Evolutionary conservation across 2,113 vertebrate species (phyloP).

Genomic region (Marmota monax): DNA sequence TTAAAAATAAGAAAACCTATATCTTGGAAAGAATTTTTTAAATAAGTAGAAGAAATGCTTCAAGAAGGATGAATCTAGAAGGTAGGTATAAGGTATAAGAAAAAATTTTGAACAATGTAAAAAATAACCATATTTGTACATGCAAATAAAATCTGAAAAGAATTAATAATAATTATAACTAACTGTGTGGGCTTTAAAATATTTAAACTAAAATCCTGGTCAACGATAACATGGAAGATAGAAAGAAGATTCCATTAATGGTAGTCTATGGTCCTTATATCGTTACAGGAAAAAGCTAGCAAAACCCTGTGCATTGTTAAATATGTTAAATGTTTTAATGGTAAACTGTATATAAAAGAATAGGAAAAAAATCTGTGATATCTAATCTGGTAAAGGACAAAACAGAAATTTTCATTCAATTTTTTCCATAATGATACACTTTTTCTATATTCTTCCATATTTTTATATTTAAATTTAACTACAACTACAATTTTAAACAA

Average conservation of each 20-base stretch:
- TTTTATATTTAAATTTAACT: neutral
- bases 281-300: neutral
- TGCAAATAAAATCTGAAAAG: neutral
- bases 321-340: neutral
- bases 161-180: neutral
- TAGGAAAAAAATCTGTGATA: neutral
- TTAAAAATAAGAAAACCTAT: conserved; percentile 1
- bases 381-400: neutral
- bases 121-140: neutral
- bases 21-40: neutral
- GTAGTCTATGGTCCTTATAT: neutral
- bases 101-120: neutral
- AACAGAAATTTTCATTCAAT: neutral
- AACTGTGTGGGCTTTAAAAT: neutral
- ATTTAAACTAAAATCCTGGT: neutral
- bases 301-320: neutral
- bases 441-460: neutral
- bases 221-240: neutral
- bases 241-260: neutral
- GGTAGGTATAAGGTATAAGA: neutral
- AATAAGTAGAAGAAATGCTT: neutral
- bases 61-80: neutral
- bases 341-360: neutral
- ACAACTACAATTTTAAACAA: neutral
- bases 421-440: neutral